Percentiles rank a stretch among this genome's conserved stretches.
These are phyloP conservation scores for Muntiacus muntjak DNA, from an alignment of 2,113 vertebrate species.

Conservation along the genomic window DNA sequence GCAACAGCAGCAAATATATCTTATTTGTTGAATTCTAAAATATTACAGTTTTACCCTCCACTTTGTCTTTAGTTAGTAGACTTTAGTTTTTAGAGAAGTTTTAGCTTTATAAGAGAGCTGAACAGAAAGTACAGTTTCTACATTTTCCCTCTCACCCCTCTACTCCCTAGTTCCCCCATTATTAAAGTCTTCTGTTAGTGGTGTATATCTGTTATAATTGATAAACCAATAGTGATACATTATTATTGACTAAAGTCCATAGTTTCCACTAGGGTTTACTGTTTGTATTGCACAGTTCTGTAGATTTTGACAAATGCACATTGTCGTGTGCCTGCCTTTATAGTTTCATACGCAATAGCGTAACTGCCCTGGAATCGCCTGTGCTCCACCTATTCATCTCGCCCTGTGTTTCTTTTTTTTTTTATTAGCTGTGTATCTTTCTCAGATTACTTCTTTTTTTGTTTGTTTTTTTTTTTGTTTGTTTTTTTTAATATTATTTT, in stretches of 20 bases:
- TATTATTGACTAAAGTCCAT: neutral
- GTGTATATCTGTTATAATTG: neutral
- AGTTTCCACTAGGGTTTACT: neutral
- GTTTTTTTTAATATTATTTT: no score
- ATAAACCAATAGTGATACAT: neutral
- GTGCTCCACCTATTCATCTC: neutral
- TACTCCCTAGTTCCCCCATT: no score
- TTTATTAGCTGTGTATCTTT: no score
- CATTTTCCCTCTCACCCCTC: neutral
- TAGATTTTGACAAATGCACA: neutral
- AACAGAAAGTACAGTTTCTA: neutral
- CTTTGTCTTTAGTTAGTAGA: neutral
- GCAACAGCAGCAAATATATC: neutral
- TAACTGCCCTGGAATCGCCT: neutral
- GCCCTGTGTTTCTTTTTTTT: neutral
- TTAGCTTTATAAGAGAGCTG: neutral
- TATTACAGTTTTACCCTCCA: neutral
- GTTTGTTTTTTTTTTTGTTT: no score
- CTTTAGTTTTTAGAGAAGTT: neutral
- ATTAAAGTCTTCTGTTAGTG: neutral
- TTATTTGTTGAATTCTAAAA: neutral
- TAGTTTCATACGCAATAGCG: neutral
- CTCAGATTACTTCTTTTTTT: no score
- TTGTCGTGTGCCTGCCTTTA: neutral
- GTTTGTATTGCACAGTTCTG: neutral